Base-by-base conservation (phyloP, 2,113 vertebrate genomes). In the Micromys minutus region DNA sequence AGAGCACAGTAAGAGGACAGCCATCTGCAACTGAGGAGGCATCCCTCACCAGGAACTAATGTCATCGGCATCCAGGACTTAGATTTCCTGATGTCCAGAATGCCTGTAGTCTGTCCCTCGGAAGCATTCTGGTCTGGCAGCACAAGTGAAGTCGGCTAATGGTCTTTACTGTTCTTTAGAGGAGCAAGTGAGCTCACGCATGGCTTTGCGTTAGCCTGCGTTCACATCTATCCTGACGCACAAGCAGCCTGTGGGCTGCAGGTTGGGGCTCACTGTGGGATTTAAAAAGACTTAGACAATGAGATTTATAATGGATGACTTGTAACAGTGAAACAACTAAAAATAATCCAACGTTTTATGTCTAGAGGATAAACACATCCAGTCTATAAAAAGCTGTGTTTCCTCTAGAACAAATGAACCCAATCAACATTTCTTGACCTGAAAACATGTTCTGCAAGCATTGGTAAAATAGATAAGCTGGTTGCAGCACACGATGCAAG, bases 401-500 rank as follows among this genome's bases (percentile, higher is more conserved):
- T 88, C 59, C 55, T 34, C 52, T 86, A 59, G 76, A 76, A 83
- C 52, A 59, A 93, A 76, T 52, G 26, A 81, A 42, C 65, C 24
- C 26, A 83, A 16, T 79, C 6, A 50, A 69, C 69, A n/a, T 26
- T 36, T 71, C 63, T 39, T 91, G 39, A 76, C 81, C 47, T 42
- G 17, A 86, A 93, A 89, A 71, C 80, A 57, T n/a, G 5, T 59
- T 13, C 39, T 81, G 34, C 47, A 63, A 13, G 69, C 80, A 93
- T 77, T 36, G 22, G 77, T 80, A 94, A 91, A 59, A 80, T 10
- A 94, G 84, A 81, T 85, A 95, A 86, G 59, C 24, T 87, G 65
- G 4, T 47, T 57, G 47, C 77, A 87, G 10, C 34, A 42, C 2
- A 81, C 13, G 36, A 74, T 91, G 4, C 7, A 76, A 24, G 52